Percentiles rank a stretch among this genome's conserved stretches.
Evolutionary conservation across 2,888 invertebrate genomes (phyloP).

Genomic region (Limnephilus marmoratus): DNA sequence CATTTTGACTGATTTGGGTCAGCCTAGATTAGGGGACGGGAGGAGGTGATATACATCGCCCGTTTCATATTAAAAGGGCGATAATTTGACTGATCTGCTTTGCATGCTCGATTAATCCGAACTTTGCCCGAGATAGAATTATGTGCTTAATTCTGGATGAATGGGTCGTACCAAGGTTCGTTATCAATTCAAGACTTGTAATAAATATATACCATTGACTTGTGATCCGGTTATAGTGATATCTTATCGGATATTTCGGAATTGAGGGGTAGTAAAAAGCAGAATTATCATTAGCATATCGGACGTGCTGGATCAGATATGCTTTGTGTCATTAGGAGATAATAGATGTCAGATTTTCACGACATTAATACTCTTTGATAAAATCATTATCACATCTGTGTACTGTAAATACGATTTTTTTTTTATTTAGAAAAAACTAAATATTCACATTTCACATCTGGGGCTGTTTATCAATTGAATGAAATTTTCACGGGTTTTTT

Average conservation of each 20-base stretch:
- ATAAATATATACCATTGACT: background rate
- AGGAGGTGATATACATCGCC: background rate
- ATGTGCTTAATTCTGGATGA: conserved; percentile 3
- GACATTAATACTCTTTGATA: too few relatives aligned
- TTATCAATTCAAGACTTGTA: background rate
- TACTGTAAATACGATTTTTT: too few relatives aligned
- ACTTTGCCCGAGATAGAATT: background rate
- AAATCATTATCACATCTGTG: too few relatives aligned
- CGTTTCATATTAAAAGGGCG: conserved; percentile 31
- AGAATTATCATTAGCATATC: too few relatives aligned
- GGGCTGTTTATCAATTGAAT: too few relatives aligned
- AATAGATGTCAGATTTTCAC: too few relatives aligned
- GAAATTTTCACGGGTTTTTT: too few relatives aligned
- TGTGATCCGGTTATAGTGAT: background rate
- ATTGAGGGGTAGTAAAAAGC: background rate
- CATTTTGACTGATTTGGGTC: conserved; percentile 40
- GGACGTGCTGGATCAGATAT: too few relatives aligned
- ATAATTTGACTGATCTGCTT: conserved; percentile 50
- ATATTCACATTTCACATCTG: too few relatives aligned
- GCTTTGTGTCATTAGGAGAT: too few relatives aligned
- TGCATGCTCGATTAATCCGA: conserved; percentile 39
- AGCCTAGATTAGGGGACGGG: conserved; percentile 7
- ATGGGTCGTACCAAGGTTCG: background rate
- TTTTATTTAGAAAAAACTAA: too few relatives aligned
- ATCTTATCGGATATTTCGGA: background rate